Conservation (phyloP, 2,113 vertebrate genomes). For the Otis tarda region DNA sequence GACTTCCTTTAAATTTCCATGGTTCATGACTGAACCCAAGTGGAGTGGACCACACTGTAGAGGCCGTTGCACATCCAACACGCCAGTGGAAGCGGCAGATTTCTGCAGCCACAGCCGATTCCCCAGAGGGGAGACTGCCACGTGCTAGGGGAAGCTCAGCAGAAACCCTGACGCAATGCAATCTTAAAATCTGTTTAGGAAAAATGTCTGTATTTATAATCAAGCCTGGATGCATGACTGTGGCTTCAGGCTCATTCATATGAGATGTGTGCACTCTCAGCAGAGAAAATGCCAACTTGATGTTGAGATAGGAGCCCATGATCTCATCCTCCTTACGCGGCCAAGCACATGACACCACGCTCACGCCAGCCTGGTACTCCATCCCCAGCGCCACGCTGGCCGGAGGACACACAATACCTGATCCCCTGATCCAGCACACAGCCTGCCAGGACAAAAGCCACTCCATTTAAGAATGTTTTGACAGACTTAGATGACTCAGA, state of each 20-base stretch:
- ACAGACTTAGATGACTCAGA: background rate
- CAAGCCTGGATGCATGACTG: background rate
- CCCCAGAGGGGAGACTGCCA: background rate
- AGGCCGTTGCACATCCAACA: accelerated
- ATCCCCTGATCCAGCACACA: background rate
- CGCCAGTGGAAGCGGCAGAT: background rate
- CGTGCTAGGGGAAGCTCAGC: background rate
- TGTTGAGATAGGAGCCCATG: background rate
- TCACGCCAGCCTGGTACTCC: background rate
- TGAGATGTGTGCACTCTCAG: background rate
- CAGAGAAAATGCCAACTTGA: background rate
- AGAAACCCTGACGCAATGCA: background rate
- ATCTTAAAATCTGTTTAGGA: background rate
- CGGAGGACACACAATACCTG: background rate
- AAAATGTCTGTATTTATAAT: background rate
- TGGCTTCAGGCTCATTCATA: background rate
- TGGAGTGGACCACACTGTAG: background rate
- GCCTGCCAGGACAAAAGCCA: background rate
- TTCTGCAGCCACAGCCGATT: background rate
- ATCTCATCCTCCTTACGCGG: background rate
- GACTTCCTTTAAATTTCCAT: background rate
- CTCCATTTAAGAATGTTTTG: background rate
- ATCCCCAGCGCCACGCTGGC: background rate
- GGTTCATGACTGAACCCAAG: background rate
- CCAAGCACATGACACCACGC: background rate